phyloP scores from a whole-genome alignment of 2,888 invertebrate species.

The Girardia tigrina region DNA sequence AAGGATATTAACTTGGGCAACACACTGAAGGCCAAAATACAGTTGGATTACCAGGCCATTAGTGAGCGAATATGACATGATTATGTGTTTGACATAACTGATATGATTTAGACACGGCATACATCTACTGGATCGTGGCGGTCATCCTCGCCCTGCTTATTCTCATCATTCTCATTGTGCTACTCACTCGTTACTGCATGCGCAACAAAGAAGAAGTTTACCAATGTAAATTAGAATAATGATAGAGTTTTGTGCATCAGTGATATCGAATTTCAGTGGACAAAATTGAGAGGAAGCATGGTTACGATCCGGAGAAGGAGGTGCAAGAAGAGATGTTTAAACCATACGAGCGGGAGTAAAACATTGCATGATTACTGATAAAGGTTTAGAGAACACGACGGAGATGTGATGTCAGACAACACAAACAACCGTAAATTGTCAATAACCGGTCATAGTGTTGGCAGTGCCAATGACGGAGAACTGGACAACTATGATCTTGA shows the following conservation, averaged over 20 bases:
- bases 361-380: not conserved
- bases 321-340: not conserved
- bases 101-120: not conserved
- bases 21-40: not conserved
- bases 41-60: not conserved
- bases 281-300: not conserved
- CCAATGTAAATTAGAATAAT: not conserved
- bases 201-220: not conserved
- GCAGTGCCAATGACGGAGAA: constrained; percentile 1
- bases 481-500: not conserved
- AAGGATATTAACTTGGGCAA: not conserved
- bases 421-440: not conserved
- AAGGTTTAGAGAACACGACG: not conserved
- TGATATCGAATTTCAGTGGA: not conserved
- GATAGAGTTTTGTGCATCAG: too few relatives aligned
- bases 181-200: not conserved
- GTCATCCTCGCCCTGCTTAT: not conserved
- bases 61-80: not conserved
- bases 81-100: too few relatives aligned
- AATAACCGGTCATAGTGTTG: not conserved
- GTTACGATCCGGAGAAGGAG: not conserved
- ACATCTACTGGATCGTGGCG: not conserved
- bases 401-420: not conserved
- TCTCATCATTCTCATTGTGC: not conserved
- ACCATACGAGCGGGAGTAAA: not conserved